Evolutionary conservation across 2,797 vertebrate genomes (phyloP).

Genomic region (Anableps anableps): DNA sequence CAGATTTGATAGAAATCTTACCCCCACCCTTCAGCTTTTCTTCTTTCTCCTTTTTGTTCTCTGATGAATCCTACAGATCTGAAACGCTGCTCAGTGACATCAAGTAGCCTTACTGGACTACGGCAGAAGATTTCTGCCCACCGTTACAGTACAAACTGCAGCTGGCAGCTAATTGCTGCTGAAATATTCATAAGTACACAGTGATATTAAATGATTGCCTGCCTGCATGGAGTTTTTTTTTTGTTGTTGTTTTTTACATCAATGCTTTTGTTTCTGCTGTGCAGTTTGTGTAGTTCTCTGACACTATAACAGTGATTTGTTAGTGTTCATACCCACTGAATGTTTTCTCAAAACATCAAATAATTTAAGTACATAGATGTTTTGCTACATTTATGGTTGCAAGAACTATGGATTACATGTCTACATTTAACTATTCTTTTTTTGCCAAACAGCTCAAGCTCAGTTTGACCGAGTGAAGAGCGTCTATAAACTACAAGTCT

Average conservation of each 20-base stretch:
- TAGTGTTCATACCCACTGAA: neutral
- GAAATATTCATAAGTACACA: slow-evolving; percentile 75
- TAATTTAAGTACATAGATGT: neutral
- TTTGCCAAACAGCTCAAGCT: neutral
- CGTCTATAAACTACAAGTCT: neutral
- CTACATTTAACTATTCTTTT: neutral
- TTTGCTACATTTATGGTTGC: neutral
- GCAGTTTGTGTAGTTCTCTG: neutral
- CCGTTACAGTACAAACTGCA: slow-evolving; percentile 61
- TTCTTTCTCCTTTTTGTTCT: slow-evolving; percentile 29
- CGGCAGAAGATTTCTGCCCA: slow-evolving; percentile 35
- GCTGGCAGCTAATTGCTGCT: slow-evolving; percentile 67
- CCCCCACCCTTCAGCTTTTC: slow-evolving; percentile 39
- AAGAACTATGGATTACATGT: neutral
- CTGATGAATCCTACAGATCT: slow-evolving; percentile 52
- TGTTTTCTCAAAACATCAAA: neutral
- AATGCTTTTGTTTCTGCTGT: neutral
- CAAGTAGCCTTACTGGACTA: slow-evolving; percentile 30
- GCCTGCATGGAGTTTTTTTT: slow-evolving; percentile 4
- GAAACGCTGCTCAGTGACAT: slow-evolving; percentile 49
- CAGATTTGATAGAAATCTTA: slow-evolving; percentile 44
- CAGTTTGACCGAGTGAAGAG: neutral
- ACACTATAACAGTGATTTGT: neutral
- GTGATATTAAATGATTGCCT: slow-evolving; percentile 64
- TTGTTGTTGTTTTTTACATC: neutral